Evolutionary conservation across 2,888 invertebrate genomes (phyloP), one percentile per base, ranked within the genome.

Genomic region (Campoplex nolae): DNA sequence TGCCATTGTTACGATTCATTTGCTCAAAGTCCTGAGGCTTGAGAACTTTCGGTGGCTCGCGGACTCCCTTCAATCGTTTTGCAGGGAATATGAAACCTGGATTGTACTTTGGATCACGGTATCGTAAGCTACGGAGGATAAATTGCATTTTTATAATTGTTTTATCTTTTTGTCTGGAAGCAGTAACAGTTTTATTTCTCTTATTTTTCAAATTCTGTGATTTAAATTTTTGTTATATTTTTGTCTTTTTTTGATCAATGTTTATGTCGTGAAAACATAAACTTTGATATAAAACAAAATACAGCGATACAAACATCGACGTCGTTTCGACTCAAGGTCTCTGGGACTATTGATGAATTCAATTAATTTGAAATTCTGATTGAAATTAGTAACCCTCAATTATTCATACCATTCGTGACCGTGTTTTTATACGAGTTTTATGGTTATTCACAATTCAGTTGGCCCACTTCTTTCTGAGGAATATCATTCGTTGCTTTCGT

Each of bases 61-160:
- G 95, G 28, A 96, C 97, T 2, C 96, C 96, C 84, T 96, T 95
- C 54, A 97, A 95, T 81, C 96, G 95, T 32, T 95, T 95, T 62
- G 99, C 97, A n/a, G 97, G 97, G 95, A 98, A 99, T 65, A 98
- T 95, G 94, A 96, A 97, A 91, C 96, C 97, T 3, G 95, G 95
- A 0, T 96, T 95, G 95, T 97, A 99, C 90, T 96, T 95, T 0
- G 98, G 98, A 95, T 99, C 98, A 82, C 96, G 95, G 95, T 95
- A 99, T 81, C 97, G 95, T 3, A 97, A 96, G 93, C 97, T 97
- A 48, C 9, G 32, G 11, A 68, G 28, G 48, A 65, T 51, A 75
- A 51, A 23, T 16, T 16, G 16, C 18, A 16, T 16, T 51, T 68
- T 68, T 4, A 35, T 67, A 6, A 18, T 2, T 67, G 13, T 18